Base-by-base conservation (phyloP, 2,888 invertebrate species). In the Idaea aversata region DNA sequence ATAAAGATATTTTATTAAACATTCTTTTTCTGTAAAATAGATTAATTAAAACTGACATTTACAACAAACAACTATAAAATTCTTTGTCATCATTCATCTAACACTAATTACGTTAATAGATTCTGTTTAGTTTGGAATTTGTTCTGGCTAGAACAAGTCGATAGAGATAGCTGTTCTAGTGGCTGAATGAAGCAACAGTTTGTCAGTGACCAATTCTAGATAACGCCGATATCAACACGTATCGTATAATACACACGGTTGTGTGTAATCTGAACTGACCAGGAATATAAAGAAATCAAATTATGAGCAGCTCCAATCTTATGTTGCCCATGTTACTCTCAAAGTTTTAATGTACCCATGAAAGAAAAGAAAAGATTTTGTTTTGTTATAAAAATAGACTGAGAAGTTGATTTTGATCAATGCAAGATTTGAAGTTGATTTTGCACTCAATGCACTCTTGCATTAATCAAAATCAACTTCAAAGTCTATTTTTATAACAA, bases 51-150 rank as follows among this genome's bases (percentile, higher is more conserved):
- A 90, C 91, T 86, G 91, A 92, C 91, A 90, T 90, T 91, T 91
- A 93, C 91, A 92, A 91, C 92, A 90, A 92, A 91, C 91, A 90
- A 88, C 91, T 92, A 92, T 91, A 93, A 91, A 92, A 91, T 91
- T 88, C 89, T 88, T 90, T 88, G 87, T 87, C 85, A 70, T 65
- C 74, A 74, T 84, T 81, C 78, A 78, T 85, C 87, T 91, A 91
- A 88, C 79, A 83, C 87, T 91, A 88, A 84, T 87, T 85, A 87
- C 82, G 80, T 86, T 86, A 85, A 86, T 88, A 88, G 86, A 87
- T 90, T 86, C 83, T 85, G 88, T 85, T 86, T 81, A 80, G 79
- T 79, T 82, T 85, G 83, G 82, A 82, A 84, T 84, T 78, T 84
- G 47, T 72, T 80, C 77, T 82, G 80, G 77, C 78, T 78, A 16